Base-by-base conservation (phyloP, 2,888 invertebrate species). In the Synergus gifuensis region DNA sequence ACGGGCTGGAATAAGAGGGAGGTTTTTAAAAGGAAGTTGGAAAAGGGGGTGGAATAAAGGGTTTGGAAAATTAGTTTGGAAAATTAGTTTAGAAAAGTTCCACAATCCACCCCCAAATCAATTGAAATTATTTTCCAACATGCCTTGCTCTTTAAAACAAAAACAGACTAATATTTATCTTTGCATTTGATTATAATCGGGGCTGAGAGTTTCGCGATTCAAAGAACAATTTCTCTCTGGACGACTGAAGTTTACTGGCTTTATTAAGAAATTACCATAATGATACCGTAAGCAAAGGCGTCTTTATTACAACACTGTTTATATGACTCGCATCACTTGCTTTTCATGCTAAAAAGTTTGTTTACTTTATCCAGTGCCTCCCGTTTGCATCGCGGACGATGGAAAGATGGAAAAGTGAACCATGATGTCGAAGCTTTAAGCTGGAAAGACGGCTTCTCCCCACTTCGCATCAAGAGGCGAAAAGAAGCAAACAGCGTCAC, bases 231-330 rank as follows among this genome's bases (percentile, higher is more conserved):
- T 73, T 40, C 54, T 73, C 54, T n/a, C 73, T 18, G n/a, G 73
- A 40, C 40, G 54, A 73, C 54, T 40, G n/a, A 49, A 49, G 49
- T 73, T 73, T 49, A 73, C 73, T 42, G 22, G 63, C 87, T 88
- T 89, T 87, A 88, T 88, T 88, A 89, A 90, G 84, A 86, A 89
- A 89, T 91, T 90, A 89, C 87, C 91, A 90, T 90, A 90, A 90
- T 90, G 89, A 89, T 89, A 85, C 87, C 87, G 87, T 86, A 87
- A 88, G 85, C 86, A 81, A 85, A 83, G 85, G 83, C 80, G 84
- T 85, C 84, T 88, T 88, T 86, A 90, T 89, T 89, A 87, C 87
- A 85, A 85, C 87, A 86, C 85, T 87, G 88, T 89, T 89, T 88
- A 89, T 87, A 88, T 86, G 86, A 84, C 83, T 85, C 77, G 85